These are phyloP conservation scores for Neodiprion lecontei DNA, from an alignment of 1,140 invertebrate genomes.

Conservation along the genomic window DNA sequence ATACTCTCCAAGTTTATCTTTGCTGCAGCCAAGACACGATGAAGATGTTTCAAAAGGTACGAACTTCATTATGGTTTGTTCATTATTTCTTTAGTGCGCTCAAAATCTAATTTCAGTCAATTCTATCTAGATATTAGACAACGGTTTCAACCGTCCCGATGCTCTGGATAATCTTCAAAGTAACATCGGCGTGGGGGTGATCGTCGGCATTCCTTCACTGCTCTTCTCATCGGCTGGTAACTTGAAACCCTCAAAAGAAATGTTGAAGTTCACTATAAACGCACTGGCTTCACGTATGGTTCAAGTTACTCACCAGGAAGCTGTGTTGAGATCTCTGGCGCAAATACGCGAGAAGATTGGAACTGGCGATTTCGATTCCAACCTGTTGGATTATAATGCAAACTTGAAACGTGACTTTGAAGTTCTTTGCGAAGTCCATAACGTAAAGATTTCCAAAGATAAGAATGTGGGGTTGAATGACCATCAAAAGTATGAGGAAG, in stretches of 20 bases:
- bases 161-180: conserved; percentile 64
- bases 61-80: conserved; percentile 12
- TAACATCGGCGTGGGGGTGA: conserved; percentile 71
- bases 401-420: conserved; percentile 72
- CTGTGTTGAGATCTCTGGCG: conserved; percentile 69
- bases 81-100: neutral
- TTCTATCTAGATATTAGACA: conserved; percentile 68
- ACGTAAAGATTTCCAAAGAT: conserved; percentile 58
- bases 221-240: conserved; percentile 59
- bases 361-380: conserved; percentile 66
- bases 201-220: conserved; percentile 71
- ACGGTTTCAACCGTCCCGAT: conserved; percentile 68
- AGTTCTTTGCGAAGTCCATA: conserved; percentile 71
- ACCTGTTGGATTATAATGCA: conserved; percentile 57
- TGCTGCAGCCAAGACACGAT: conserved; percentile 61
- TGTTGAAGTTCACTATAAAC: conserved; percentile 60
- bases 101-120: conserved; percentile 29
- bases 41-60: conserved; percentile 40
- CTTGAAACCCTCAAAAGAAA: conserved; percentile 51
- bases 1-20: conserved; percentile 73
- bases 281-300: conserved; percentile 71
- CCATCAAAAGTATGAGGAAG: conserved; percentile 29
- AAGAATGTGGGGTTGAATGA: conserved; percentile 37
- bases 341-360: conserved; percentile 73
- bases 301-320: conserved; percentile 72